Conservation (phyloP, 1,140 invertebrate species). For the Drosophila lini region DNA sequence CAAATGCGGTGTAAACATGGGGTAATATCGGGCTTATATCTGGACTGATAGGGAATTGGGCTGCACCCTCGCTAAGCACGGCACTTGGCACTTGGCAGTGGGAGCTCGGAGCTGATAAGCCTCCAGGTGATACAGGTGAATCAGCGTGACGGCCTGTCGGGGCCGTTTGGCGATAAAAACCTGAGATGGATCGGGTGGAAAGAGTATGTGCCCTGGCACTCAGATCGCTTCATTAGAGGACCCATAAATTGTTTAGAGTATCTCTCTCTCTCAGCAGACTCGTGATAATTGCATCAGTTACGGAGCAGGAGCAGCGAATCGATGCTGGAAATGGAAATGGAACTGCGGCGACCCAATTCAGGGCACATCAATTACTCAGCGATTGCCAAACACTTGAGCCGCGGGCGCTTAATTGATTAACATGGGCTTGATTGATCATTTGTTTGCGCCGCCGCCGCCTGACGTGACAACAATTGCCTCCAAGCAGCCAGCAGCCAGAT, state of each 20-base stretch:
- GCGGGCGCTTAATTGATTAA: constrained; percentile 65
- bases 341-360: constrained; percentile 54
- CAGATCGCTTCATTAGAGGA: constrained; percentile 34
- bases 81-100: constrained; percentile 28
- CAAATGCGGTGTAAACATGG: constrained; percentile 35
- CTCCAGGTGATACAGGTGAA: constrained; percentile 30
- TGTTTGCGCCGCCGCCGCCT: constrained; percentile 54
- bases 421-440: constrained; percentile 77
- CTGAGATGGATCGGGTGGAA: not conserved
- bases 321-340: constrained; percentile 12
- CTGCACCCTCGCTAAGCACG: constrained; percentile 40
- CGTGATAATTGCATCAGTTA: constrained; percentile 45
- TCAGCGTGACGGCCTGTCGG: constrained; percentile 42
- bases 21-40: constrained; percentile 44
- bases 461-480: constrained; percentile 71
- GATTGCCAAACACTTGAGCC: constrained; percentile 80
- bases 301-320: constrained; percentile 7
- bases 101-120: constrained; percentile 34
- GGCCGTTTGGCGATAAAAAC: constrained; percentile 25
- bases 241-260: constrained; percentile 40
- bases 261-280: constrained; percentile 13
- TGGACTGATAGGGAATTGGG: constrained; percentile 26
- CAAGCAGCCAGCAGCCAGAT: constrained; percentile 48
- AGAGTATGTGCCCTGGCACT: constrained; percentile 11
- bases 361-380: constrained; percentile 76